A percentile compares a stretch with the other conserved stretches of the same genome.
Evolutionary conservation across 23 tunicate genomes (phyloP).

Genomic region (Corella eumyota): DNA sequence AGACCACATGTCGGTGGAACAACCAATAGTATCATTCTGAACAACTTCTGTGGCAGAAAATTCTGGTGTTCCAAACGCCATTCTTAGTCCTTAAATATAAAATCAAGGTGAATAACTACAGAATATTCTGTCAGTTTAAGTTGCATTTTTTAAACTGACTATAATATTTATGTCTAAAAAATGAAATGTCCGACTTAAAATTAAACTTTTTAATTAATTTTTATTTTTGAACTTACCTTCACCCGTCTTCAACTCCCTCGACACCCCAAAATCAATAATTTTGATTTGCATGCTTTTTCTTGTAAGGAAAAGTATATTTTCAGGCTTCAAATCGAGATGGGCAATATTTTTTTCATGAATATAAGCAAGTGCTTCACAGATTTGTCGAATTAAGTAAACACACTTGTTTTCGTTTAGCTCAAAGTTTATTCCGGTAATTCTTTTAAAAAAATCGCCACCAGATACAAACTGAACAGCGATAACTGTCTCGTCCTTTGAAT

Average conservation of each 20-base stretch:
- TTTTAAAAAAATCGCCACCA: slow-evolving; percentile 76
- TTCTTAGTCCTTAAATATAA: slow-evolving; percentile 51
- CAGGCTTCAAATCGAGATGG: slow-evolving; percentile 89
- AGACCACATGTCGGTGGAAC: slow-evolving; percentile 95
- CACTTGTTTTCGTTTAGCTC: slow-evolving; percentile 70
- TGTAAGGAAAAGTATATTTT: slow-evolving; percentile 73
- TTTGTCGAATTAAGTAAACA: slow-evolving; percentile 56
- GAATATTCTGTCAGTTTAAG: background rate
- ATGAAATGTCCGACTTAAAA: too few relatives aligned
- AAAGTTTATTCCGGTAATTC: slow-evolving; percentile 46
- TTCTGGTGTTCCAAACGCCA: slow-evolving; percentile 76
- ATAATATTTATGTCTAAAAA: too few relatives aligned
- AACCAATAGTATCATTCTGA: slow-evolving; percentile 69
- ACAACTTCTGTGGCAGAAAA: slow-evolving; percentile 95
- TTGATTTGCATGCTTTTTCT: slow-evolving; percentile 74
- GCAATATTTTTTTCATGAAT: slow-evolving; percentile 80
- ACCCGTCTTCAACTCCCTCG: slow-evolving; percentile 76
- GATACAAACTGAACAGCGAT: slow-evolving; percentile 86
- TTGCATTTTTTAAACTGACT: too few relatives aligned
- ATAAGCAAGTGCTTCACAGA: slow-evolving; percentile 67
- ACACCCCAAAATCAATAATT: slow-evolving; percentile 74
- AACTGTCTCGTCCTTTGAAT: slow-evolving; percentile 68
- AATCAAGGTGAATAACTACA: too few relatives aligned
- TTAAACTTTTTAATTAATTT: too few relatives aligned
- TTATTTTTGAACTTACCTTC: slow-evolving; percentile 86